Evolutionary conservation across 53 echinoderm and acorn worm species (phyloP), one percentile per base, ranked within the genome.

Genomic region (Apostichopus leukothele): DNA sequence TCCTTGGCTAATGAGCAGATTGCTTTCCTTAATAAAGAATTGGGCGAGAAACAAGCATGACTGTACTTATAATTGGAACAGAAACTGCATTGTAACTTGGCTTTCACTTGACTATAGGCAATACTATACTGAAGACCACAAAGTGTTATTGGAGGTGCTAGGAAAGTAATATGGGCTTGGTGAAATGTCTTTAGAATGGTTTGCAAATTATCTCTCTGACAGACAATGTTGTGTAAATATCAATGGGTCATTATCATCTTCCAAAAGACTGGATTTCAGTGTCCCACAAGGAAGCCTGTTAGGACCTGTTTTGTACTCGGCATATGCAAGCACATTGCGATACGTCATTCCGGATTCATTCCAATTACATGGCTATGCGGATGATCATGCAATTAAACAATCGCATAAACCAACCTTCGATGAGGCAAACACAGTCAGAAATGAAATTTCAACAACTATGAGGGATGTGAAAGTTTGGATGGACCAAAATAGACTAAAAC

Each of bases 271-370:
- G 53, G 19, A 18, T 6, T 81, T 81, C 21, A 27, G 50, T 21
- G 83, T 81, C 12, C 83, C 83, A 53, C 83, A 81, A n/a, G 83
- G 83, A 13, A 53, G n/a, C n/a, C 50, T 81, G n/a, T 5, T 12
- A 9, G 83, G 83, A 8, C 57, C 83, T 14, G 59, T 52, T 6
- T 5, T 81, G 19, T 81, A 53, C 21, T 53, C 53, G 1, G n/a
- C n/a, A 54, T 81, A 81, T 21, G 53, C 53, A 4, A 50, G 50
- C 52, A 81, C 57, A 7, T 21, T 81, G 55, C 78, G 7, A 39
- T 23, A 78, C 8, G 18, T 55, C 20, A 61, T 84, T 63, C 60
- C 61, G 7, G 25, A 26, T 18, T 20, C 18, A 19, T n/a, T 80
- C 27, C n/a, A 53, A 27, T 7, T 51, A 53, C 80, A 53, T 27